Base-by-base conservation (phyloP, 1,140 invertebrate species). In the Calliphora vicina region DNA sequence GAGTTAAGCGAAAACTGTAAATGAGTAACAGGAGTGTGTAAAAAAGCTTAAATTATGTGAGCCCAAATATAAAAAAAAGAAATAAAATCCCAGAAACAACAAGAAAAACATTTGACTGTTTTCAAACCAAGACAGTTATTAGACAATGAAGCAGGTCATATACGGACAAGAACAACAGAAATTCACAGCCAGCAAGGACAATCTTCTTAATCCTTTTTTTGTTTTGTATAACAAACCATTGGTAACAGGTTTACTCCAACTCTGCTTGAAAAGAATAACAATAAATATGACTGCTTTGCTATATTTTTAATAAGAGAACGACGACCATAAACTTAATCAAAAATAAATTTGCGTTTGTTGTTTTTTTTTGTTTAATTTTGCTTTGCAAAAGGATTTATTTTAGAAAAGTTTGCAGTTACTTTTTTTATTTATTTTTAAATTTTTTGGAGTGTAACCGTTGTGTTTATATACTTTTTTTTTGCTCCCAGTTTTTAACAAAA, bases 301-400 rank as follows among this genome's bases (percentile, higher is more conserved):
- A 35, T 35, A 20, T 67, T 67, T 20, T 23, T 20, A 23, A 23
- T 20, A 67, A 23, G n/a, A 67, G n/a, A n/a, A n/a, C n/a, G n/a
- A n/a, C n/a, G n/a, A 23, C n/a, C 61, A 67, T 20, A 67, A 67
- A 67, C 61, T 67, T 67, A 67, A 67, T 67, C 61, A 67, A 67
- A 67, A 67, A 67, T 67, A 25, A 67, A 67, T 67, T 67, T 67
- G 23, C 61, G 23, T 67, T 5, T 5, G 50, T 67, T 67, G 23
- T 23, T 67, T 23, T 50, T 6, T 50, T 50, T 50, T 50, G 45
- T 50, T 67, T 10, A 23, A 23, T 67, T 67, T 67, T 6, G n/a
- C 15, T 20, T 17, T 9, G 57, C 6, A 23, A 67, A 67, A 67
- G 61, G 61, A 67, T 67, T 67, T 67, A 23, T 67, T 67, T 67